Percentiles rank a stretch among this genome's conserved stretches.
phyloP scores from a whole-genome alignment of 2,797 vertebrate species.

The Phyllotis vaccarum region DNA sequence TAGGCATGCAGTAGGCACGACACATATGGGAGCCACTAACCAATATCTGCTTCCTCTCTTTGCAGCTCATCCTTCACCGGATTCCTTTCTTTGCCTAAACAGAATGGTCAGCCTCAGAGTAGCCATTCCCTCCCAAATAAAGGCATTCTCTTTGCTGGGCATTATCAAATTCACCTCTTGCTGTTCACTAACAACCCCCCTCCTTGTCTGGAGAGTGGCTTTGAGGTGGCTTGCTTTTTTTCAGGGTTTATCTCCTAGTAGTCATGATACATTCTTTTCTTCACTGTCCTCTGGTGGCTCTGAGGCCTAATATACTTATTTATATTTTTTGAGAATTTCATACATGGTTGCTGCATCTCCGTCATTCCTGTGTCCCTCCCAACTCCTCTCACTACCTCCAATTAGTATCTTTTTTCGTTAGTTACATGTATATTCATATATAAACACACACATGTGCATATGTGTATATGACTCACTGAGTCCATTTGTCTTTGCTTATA shows the following conservation, averaged over 20 bases:
- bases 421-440: not conserved
- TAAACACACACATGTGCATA: not conserved
- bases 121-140: not conserved
- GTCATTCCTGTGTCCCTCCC: no score
- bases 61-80: not conserved
- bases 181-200: not conserved
- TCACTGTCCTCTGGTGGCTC: not conserved
- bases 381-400: not conserved
- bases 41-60: not conserved
- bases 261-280: not conserved
- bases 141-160: not conserved
- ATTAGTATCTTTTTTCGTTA: not conserved
- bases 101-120: not conserved
- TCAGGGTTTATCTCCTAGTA: not conserved
- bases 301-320: not conserved
- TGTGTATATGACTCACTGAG: not conserved
- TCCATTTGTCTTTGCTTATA: not conserved
- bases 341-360: not conserved
- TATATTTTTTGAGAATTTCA: not conserved
- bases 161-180: not conserved
- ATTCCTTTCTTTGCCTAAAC: conserved; percentile 35
- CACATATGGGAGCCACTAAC: no score
- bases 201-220: not conserved
- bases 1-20: not conserved
- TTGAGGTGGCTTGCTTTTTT: not conserved